Evolutionary conservation across 2,797 vertebrate genomes (phyloP).

Genomic region (Eleutherodactylus coqui): DNA sequence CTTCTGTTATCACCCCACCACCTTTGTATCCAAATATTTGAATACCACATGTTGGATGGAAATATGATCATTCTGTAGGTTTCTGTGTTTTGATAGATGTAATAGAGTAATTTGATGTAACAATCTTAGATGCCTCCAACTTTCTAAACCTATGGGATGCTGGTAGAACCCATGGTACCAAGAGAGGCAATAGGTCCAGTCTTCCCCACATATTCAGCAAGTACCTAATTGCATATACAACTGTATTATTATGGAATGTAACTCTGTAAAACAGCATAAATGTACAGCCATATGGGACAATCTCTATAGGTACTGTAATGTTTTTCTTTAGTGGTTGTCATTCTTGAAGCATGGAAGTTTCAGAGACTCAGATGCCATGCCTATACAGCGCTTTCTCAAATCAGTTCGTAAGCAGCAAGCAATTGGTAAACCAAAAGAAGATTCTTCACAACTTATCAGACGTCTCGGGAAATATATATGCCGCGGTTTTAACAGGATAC

Average conservation of each 20-base stretch:
- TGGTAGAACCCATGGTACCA: neutral
- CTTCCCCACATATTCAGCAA: too few relatives aligned
- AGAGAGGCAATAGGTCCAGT: too few relatives aligned
- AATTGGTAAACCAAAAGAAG: neutral
- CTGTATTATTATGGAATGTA: neutral
- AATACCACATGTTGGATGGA: too few relatives aligned
- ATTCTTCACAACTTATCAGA: neutral
- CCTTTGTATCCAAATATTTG: too few relatives aligned
- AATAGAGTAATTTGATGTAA: too few relatives aligned
- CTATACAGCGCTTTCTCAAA: neutral
- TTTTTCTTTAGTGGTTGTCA: neutral
- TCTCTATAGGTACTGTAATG: neutral
- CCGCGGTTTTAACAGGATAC: neutral
- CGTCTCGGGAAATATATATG: neutral
- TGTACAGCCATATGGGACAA: neutral
- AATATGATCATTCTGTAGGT: too few relatives aligned
- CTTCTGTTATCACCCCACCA: too few relatives aligned
- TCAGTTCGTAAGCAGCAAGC: neutral
- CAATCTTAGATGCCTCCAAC: too few relatives aligned
- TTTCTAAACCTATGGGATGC: too few relatives aligned
- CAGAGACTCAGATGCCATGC: too few relatives aligned
- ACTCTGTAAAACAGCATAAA: neutral
- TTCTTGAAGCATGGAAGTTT: too few relatives aligned
- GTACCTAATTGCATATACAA: neutral
- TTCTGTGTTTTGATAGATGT: too few relatives aligned